Percentiles rank a stretch among this genome's conserved stretches.
phyloP scores from a whole-genome alignment of 2,113 vertebrate genomes.

The Willisornis vidua region DNA sequence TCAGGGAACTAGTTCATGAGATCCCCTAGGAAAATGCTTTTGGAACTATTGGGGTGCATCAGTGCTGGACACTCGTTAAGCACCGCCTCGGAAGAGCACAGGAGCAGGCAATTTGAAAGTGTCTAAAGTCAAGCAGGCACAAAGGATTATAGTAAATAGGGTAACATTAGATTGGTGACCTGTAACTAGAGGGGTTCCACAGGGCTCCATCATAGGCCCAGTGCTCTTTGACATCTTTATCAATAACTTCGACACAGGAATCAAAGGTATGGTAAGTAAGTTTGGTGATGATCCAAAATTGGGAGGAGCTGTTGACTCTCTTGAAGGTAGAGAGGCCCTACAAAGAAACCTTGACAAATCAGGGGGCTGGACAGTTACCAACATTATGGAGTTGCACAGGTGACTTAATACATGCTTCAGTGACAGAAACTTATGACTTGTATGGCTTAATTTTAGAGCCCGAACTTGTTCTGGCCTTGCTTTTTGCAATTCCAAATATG shows the following conservation, averaged over 20 bases:
- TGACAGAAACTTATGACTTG: neutral
- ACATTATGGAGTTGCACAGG: neutral
- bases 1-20: neutral
- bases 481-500: neutral
- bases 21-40: neutral
- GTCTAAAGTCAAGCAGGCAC: neutral
- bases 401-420: neutral
- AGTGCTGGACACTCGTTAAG: neutral
- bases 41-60: neutral
- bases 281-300: neutral
- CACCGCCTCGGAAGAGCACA: rapidly evolving
- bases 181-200: neutral
- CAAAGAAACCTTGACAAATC: neutral
- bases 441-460: neutral
- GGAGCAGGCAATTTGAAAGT: neutral
- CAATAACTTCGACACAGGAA: neutral
- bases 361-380: neutral
- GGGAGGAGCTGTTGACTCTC: neutral
- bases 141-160: neutral
- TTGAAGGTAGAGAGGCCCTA: rapidly evolving
- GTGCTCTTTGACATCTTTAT: neutral
- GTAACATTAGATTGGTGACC: neutral
- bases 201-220: rapidly evolving
- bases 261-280: neutral
- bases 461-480: neutral